These are phyloP conservation scores for Morpho achilles DNA, from an alignment of 2,888 invertebrate genomes.

Conservation along the genomic window DNA sequence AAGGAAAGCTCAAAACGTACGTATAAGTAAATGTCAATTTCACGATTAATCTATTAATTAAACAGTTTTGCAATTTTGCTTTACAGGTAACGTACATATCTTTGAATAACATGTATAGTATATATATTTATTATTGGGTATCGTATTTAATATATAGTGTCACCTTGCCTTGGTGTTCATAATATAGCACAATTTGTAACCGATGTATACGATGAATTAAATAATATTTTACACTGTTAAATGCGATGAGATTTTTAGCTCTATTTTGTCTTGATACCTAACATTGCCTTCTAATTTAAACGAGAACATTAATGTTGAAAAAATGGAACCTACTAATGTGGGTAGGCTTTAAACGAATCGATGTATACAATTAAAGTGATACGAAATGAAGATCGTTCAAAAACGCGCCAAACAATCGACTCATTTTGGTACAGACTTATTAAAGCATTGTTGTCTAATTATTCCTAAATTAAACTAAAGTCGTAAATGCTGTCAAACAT, in stretches of 20 bases:
- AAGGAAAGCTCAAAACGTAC: slow-evolving; percentile 60
- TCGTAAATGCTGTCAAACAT: too few relatives aligned
- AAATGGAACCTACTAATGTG: slow-evolving; percentile 27
- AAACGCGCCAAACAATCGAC: slow-evolving; percentile 5
- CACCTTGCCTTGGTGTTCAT: slow-evolving; percentile 78
- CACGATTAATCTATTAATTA: slow-evolving; percentile 28
- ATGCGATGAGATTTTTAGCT: slow-evolving; percentile 70
- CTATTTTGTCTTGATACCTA: slow-evolving; percentile 71
- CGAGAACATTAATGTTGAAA: slow-evolving; percentile 55
- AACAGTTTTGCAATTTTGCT: slow-evolving; percentile 50
- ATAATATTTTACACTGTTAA: slow-evolving; percentile 77
- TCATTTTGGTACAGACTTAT: neutral
- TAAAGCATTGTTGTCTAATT: neutral
- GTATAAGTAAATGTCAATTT: slow-evolving; percentile 70
- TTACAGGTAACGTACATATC: slow-evolving; percentile 77
- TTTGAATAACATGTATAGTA: slow-evolving; percentile 68
- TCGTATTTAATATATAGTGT: slow-evolving; percentile 53
- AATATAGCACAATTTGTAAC: slow-evolving; percentile 77
- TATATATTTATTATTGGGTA: slow-evolving; percentile 52
- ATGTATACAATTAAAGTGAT: slow-evolving; percentile 24
- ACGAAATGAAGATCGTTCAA: slow-evolving; percentile 11
- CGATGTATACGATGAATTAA: slow-evolving; percentile 74
- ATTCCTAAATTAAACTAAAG: neutral
- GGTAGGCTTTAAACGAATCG: slow-evolving; percentile 12
- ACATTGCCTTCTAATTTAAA: slow-evolving; percentile 69